Base-by-base conservation (phyloP, 2,888 invertebrate genomes). In the Molanna angustata region DNA sequence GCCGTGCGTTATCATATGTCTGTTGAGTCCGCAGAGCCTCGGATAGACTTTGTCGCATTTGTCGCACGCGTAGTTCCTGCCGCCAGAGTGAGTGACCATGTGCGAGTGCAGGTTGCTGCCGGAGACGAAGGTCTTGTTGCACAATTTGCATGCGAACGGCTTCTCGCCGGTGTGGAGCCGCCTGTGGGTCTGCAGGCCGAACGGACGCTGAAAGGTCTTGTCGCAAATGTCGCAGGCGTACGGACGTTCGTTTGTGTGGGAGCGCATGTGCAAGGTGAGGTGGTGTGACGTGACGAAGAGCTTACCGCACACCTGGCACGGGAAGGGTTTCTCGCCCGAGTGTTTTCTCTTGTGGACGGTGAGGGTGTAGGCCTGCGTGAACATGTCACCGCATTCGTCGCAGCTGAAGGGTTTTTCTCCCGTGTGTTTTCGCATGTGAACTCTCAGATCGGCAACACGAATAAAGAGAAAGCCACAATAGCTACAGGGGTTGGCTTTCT, bases 221-320 rank as follows among this genome's bases (percentile, higher is more conserved):
- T 41, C 21, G 14, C 41, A 41, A 17, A 41, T 17, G 2, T n/a
- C n/a, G 13, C 41, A 41, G 21, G 41, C 41, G 21, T 41, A 41
- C 3, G 41, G 41, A 20, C 21, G 19, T 21, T 41, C 41, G 2
- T 41, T 14, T 9, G 41, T 41, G 21, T 41, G 41, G 3, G n/a
- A 17, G 4, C 41, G 41, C 4, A 41, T 13, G 14, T 41, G 41
- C 18, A 41, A 41, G 7, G 41, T 41, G 6, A 41, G 21, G 21
- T 41, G 41, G 14, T 41, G 41, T 13, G 41, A 41, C 18, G 41
- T 41, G 11, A 41, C 21, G n/a, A 41, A 41, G 21, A n/a, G n/a
- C 4, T 11, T 3, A 21, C n/a, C 11, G 21, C 41, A 41, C n/a
- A 17, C 19, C 13, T 19, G 3, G 13, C 41, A 41, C 41, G 4